Evolutionary conservation across 1,140 invertebrate genomes (phyloP).

Genomic region (Zaprionus nigranus): DNA sequence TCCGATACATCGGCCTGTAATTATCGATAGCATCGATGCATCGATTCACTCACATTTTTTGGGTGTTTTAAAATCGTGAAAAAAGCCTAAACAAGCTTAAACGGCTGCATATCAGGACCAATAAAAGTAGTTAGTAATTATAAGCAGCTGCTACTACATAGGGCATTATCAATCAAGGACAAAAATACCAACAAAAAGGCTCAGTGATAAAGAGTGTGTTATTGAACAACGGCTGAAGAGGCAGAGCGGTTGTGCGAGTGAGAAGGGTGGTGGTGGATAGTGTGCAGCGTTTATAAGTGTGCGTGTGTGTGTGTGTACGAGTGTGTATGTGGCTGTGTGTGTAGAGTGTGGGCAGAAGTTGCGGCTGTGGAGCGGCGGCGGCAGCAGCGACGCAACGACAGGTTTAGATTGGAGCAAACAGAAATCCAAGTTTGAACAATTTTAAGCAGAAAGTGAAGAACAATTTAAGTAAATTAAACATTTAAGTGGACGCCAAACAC

Average conservation of each 20-base stretch:
- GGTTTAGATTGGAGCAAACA: slow-evolving; percentile 56
- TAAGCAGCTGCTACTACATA: slow-evolving; percentile 25
- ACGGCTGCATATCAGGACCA: slow-evolving; percentile 41
- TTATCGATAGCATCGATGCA: slow-evolving; percentile 69
- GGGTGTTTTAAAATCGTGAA: slow-evolving; percentile 77
- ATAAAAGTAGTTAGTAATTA: slow-evolving; percentile 56
- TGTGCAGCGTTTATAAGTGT: slow-evolving; percentile 35
- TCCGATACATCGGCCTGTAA: slow-evolving; percentile 38
- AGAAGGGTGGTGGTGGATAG: slow-evolving; percentile 52
- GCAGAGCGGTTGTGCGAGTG: slow-evolving; percentile 34
- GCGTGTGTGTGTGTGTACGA: slow-evolving; percentile 45
- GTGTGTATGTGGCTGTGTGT: slow-evolving; percentile 47
- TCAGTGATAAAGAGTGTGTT: slow-evolving; percentile 56
- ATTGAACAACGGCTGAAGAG: slow-evolving; percentile 62
- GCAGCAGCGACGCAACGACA: slow-evolving; percentile 41
- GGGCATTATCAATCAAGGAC: slow-evolving; percentile 19
- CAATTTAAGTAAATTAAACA: slow-evolving; percentile 46
- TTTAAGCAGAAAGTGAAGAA: slow-evolving; percentile 38
- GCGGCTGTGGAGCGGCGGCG: slow-evolving; percentile 47
- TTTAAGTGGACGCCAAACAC: slow-evolving; percentile 12
- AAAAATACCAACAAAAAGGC: slow-evolving; percentile 23
- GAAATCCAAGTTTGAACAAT: slow-evolving; percentile 31
- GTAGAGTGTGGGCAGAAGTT: slow-evolving; percentile 69
- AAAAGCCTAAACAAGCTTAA: slow-evolving; percentile 70
- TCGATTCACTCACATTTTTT: slow-evolving; percentile 79